Conservation (phyloP, 30 jellyfish, hydroid and myxozoan genomes). For the Hydractinia symbiolongicarpus region DNA sequence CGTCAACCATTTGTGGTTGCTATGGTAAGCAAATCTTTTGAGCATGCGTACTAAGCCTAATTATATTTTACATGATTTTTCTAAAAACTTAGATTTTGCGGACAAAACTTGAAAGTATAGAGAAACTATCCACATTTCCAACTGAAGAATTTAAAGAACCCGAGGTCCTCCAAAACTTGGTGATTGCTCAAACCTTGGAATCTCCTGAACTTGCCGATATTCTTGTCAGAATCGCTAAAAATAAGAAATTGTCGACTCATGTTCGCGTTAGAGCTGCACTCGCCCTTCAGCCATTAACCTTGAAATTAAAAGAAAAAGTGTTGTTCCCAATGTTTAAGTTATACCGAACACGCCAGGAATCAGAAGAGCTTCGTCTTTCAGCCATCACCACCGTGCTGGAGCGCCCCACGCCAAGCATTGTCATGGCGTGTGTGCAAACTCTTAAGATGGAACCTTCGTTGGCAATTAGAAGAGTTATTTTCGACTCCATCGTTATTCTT, state of each 20-base stretch:
- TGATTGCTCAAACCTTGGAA: not conserved
- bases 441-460: not conserved
- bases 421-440: not conserved
- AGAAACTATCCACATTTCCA: not conserved
- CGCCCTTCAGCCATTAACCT: not conserved
- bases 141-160: not conserved
- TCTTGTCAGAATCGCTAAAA: not conserved
- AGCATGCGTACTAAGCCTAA: not conserved
- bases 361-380: conserved; percentile 1
- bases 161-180: not conserved
- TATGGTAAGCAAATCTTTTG: not conserved
- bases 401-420: not conserved
- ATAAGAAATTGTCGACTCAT: not conserved
- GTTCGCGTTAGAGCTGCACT: not conserved
- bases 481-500: not conserved
- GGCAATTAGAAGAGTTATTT: not conserved
- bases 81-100: not conserved
- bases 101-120: not conserved
- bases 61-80: not conserved
- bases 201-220: not conserved
- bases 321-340: not conserved
- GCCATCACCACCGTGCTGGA: not conserved
- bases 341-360: not conserved
- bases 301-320: not conserved
- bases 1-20: not conserved